Evolutionary conservation across 2,888 invertebrate genomes (phyloP).

Genomic region (Cyrtodaria siliqua): DNA sequence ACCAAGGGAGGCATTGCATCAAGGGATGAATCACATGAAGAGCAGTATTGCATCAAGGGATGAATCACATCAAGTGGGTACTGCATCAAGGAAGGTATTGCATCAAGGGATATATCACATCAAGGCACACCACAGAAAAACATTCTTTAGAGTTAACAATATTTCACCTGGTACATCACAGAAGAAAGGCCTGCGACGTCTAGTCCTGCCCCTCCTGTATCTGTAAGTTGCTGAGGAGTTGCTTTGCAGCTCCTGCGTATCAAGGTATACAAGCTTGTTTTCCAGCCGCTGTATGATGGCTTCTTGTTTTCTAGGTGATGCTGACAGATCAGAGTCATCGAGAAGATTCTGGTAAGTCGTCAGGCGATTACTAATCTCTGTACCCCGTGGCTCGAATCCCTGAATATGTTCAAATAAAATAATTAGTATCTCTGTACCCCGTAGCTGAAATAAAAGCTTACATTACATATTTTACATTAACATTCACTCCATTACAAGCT

Average conservation of each 20-base stretch:
- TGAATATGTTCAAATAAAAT: slow-evolving; percentile 83
- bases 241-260: slow-evolving; percentile 14
- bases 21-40: too few relatives aligned
- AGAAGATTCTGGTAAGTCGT: slow-evolving; percentile 95
- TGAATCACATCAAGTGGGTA: too few relatives aligned
- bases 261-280: slow-evolving; percentile 69
- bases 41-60: too few relatives aligned
- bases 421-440: slow-evolving; percentile 95
- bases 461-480: too few relatives aligned
- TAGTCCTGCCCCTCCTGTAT: slow-evolving; percentile 23
- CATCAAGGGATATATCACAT: too few relatives aligned
- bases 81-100: too few relatives aligned
- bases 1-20: too few relatives aligned
- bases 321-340: slow-evolving; percentile 86
- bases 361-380: slow-evolving; percentile 92
- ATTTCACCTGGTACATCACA: slow-evolving; percentile 88
- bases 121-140: too few relatives aligned
- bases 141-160: too few relatives aligned
- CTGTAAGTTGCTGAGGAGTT: slow-evolving; percentile 17
- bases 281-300: slow-evolving; percentile 51
- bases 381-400: slow-evolving; percentile 98
- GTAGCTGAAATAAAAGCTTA: too few relatives aligned
- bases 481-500: too few relatives aligned
- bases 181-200: slow-evolving; percentile 88
- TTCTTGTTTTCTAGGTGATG: slow-evolving; percentile 47